phyloP scores from a whole-genome alignment of 2,113 vertebrate genomes.

The Clarias magur region DNA sequence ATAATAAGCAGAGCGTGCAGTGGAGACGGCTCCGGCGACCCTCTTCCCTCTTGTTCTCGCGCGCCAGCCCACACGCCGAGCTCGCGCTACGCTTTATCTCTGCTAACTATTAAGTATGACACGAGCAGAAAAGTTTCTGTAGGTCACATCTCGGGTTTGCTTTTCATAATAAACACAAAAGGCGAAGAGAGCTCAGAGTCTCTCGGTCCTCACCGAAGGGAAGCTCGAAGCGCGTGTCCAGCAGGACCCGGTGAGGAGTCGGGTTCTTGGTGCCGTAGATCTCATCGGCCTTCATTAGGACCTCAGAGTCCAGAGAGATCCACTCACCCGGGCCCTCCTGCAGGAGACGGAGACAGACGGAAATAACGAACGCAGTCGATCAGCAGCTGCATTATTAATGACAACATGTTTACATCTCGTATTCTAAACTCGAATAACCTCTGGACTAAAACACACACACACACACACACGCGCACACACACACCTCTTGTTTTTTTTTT shows the following conservation, averaged over 20 bases:
- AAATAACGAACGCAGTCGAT: neutral
- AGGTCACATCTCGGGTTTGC: neutral
- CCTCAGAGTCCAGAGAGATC: conserved; percentile 87
- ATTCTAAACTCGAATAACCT: conserved; percentile 17
- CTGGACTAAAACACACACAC: neutral
- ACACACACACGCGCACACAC: neutral
- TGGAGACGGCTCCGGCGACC: neutral
- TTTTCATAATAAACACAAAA: neutral
- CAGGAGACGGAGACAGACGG: too few relatives aligned
- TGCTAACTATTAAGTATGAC: conserved; percentile 52
- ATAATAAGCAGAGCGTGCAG: conserved; percentile 19
- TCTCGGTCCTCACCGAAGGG: conserved; percentile 83
- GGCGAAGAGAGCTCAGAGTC: neutral
- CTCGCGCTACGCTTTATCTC: conserved; percentile 24
- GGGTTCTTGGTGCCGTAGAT: conserved; percentile 93
- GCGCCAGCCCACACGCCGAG: neutral
- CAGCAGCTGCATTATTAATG: conserved; percentile 29
- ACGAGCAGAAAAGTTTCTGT: conserved; percentile 38
- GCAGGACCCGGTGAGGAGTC: conserved; percentile 89
- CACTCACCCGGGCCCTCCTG: conserved; percentile 95
- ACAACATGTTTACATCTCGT: neutral
- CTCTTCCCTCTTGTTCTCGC: neutral
- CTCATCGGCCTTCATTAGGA: conserved; percentile 91
- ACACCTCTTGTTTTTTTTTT: too few relatives aligned
- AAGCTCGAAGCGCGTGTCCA: conserved; percentile 92